Base-by-base conservation (phyloP, 64 coral and sea anemone genomes). In the Stylophora pistillata region DNA sequence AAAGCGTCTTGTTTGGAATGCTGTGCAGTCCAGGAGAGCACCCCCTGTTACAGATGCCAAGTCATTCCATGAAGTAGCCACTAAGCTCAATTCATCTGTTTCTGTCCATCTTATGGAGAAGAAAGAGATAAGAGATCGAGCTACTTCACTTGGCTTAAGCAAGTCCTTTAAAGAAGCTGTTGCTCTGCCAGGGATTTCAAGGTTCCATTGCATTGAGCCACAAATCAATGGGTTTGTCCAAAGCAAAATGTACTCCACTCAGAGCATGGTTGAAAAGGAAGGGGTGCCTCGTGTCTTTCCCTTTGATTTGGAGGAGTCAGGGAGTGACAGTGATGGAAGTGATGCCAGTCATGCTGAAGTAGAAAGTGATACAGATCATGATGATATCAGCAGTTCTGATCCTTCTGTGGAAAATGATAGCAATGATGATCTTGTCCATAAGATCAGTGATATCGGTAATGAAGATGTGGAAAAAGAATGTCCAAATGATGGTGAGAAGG, bases 121-220 rank as follows among this genome's bases (percentile, higher is more conserved):
- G 54, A 82, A 82, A 70, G 91, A 93, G 53, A 93, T 93, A 15
- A 82, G 73, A 72, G 21, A 82, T 53, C 82, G 74, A 54, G 74
- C 54, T 30, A 55, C 61, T 17, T 88, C 69, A 80, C 27, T 93
- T 17, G 21, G 29, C 63, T 59, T 94, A 37, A 63, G 89, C 30
- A 74, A 89, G 72, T 72, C 76, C 71, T 94, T 88, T 53, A 78
- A 13, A 64, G 53, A 89, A 81, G 88, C 88, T 74, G 41, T 63
- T 47, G 62, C 88, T 52, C 10, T 89, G 41, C 92, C 26, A 74
- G 87, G 92, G 52, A 94, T 94, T 55, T 89, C 80, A 71, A 56
- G 74, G 58, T 79, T 94, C 62, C 92, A 94, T 63, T 94, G 88
- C 82, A 89, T 86, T 25, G 92, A 94, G 75, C 92, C 80, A n/a